Conservation (phyloP, 1,140 invertebrate genomes). For the Drosophila teissieri region DNA sequence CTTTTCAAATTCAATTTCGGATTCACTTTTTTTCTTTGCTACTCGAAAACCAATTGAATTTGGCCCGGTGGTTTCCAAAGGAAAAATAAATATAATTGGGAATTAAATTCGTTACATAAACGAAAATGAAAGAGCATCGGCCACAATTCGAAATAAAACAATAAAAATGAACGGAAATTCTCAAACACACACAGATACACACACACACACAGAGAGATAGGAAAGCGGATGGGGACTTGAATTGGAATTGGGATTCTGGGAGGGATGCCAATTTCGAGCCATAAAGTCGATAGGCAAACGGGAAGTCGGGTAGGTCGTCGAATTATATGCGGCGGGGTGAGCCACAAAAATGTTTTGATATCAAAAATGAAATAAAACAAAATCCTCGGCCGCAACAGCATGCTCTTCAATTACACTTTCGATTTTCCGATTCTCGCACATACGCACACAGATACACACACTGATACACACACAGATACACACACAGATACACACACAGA, state of each 20-base stretch:
- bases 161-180: conserved; percentile 75
- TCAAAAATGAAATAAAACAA: conserved; percentile 83
- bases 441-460: conserved; percentile 17
- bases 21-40: conserved; percentile 40
- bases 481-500: conserved; percentile 10
- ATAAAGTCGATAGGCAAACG: conserved; percentile 41
- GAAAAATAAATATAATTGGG: conserved; percentile 74
- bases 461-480: conserved; percentile 8
- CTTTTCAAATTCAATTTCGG: conserved; percentile 56
- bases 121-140: conserved; percentile 53
- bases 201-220: too few species aligned
- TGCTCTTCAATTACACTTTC: conserved; percentile 83
- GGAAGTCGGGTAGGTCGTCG: conserved; percentile 5
- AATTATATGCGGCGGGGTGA: conserved; percentile 46
- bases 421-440: conserved; percentile 66
- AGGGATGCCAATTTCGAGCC: conserved; percentile 57
- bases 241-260: conserved; percentile 5
- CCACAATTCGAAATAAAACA: conserved; percentile 60
- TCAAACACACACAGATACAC: conserved; percentile 17
- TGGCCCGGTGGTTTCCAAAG: conserved; percentile 11
- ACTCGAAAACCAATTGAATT: conserved; percentile 67
- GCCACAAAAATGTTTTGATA: conserved; percentile 80
- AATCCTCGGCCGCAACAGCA: conserved; percentile 69
- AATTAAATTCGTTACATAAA: conserved; percentile 78
- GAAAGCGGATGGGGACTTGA: conserved; percentile 13